Conservation (phyloP, 2,113 vertebrate genomes). For the Meleagris gallopavo region DNA sequence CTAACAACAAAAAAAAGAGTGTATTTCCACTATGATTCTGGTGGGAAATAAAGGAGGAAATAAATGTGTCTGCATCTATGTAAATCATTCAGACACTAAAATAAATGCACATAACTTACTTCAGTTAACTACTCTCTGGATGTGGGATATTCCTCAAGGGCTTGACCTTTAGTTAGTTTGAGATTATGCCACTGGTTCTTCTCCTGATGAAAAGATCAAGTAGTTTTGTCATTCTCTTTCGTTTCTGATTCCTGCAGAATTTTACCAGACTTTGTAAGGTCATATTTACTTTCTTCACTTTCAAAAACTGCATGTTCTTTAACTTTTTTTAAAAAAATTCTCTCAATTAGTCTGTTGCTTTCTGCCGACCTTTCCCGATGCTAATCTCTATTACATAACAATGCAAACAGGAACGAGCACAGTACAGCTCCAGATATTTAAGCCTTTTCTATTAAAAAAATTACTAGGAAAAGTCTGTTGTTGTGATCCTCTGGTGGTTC, state of each 20-base stretch:
- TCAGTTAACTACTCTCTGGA: constrained; percentile 4
- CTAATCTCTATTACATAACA: background rate
- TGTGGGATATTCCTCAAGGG: constrained; percentile 16
- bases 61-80: constrained; percentile 22
- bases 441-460: background rate
- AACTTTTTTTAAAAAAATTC: constrained; percentile 26
- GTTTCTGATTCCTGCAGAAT: constrained; percentile 26
- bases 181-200: background rate
- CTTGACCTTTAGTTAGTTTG: constrained; percentile 20
- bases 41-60: background rate
- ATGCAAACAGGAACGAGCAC: background rate
- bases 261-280: constrained; percentile 22
- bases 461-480: background rate
- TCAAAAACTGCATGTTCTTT: constrained; percentile 15
- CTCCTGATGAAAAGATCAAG: constrained; percentile 12
- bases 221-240: background rate
- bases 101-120: constrained; percentile 52
- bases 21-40: background rate
- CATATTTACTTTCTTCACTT: constrained; percentile 36
- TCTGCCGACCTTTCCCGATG: constrained; percentile 11
- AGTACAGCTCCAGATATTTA: background rate
- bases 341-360: background rate
- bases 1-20: background rate
- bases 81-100: constrained; percentile 32
- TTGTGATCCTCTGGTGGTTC: background rate